Evolutionary conservation across 1,140 invertebrate species (phyloP).

Genomic region (Drosophila dunni): DNA sequence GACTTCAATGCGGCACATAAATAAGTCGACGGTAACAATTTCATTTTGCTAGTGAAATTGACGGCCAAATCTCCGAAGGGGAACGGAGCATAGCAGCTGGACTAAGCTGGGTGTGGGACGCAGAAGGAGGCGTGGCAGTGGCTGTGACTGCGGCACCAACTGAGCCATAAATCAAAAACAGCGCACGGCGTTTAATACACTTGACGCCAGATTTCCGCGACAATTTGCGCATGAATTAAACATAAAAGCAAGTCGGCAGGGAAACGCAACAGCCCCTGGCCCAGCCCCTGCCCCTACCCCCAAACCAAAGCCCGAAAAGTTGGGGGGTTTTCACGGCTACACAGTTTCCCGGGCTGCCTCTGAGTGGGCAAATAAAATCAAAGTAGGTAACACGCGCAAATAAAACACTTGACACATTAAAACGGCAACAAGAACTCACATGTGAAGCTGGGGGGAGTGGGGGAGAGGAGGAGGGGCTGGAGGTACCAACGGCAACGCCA

Average conservation of each 20-base stretch:
- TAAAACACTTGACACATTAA: conserved; percentile 84
- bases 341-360: conserved; percentile 19
- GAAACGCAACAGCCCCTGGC: conserved; percentile 33
- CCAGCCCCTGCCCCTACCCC: not conserved
- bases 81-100: not conserved
- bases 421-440: conserved; percentile 70
- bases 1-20: conserved; percentile 61
- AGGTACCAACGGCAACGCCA: conserved; percentile 42
- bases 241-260: conserved; percentile 72
- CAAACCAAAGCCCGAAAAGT: conserved; percentile 2
- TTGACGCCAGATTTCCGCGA: conserved; percentile 83
- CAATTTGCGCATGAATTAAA: conserved; percentile 83
- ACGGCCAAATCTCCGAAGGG: conserved; percentile 44
- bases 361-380: conserved; percentile 77
- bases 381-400: conserved; percentile 82
- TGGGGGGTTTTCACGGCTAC: conserved; percentile 2
- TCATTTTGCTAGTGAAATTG: conserved; percentile 77
- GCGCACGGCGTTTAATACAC: conserved; percentile 76
- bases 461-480: not conserved
- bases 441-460: not conserved
- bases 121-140: no score
- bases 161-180: conserved; percentile 80
- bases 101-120: not conserved
- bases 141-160: conserved; percentile 31
- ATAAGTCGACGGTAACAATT: conserved; percentile 73